Conservation (phyloP, 2,113 vertebrate species). For the Amphiprion ocellaris region DNA sequence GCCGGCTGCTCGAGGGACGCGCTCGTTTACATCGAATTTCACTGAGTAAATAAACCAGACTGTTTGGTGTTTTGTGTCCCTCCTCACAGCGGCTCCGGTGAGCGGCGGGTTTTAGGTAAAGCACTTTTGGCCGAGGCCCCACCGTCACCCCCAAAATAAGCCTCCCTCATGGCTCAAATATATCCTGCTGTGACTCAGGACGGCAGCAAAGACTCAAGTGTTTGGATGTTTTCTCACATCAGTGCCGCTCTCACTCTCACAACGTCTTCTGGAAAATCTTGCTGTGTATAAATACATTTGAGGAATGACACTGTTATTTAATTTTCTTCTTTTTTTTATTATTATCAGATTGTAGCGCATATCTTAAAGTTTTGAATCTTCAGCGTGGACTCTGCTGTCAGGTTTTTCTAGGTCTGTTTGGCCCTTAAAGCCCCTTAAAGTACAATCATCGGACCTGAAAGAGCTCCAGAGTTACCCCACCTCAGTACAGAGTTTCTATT, state of each 20-base stretch:
- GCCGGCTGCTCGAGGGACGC: constrained; percentile 63
- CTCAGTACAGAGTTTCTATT: constrained; percentile 47
- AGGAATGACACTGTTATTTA: constrained; percentile 81
- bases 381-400: constrained; percentile 44
- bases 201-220: constrained; percentile 62
- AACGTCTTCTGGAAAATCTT: constrained; percentile 59
- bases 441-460: constrained; percentile 63
- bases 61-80: constrained; percentile 36
- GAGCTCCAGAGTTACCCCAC: constrained; percentile 14
- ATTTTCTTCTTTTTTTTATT: constrained; percentile 65
- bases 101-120: constrained; percentile 58
- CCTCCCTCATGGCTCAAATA: constrained; percentile 8
- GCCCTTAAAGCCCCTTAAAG: constrained; percentile 14
- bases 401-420: constrained; percentile 50
- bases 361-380: constrained; percentile 44
- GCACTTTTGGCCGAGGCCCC: constrained; percentile 67
- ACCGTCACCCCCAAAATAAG: background rate
- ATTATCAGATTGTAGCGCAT: constrained; percentile 61
- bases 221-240: constrained; percentile 55
- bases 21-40: constrained; percentile 61
- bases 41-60: constrained; percentile 62
- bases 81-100: constrained; percentile 51
- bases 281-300: constrained; percentile 79
- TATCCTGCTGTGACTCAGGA: constrained; percentile 67
- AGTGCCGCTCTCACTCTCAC: constrained; percentile 52